Conservation (phyloP, 2,113 vertebrate genomes). For the Alces alces region DNA sequence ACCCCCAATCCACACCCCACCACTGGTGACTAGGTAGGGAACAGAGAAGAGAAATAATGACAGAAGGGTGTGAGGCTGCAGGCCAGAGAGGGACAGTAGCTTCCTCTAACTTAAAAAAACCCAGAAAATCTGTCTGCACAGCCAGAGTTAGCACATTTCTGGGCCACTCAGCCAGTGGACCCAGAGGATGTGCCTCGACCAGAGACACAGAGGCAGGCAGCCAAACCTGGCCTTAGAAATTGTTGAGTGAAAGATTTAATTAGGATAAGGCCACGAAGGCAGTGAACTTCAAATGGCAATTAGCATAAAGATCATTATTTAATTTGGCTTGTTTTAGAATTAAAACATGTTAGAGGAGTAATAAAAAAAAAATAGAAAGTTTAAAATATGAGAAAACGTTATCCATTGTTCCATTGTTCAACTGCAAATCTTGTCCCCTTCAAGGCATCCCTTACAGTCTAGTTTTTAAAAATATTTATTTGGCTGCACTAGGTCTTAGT, state of each 20-base stretch:
- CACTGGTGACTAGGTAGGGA: background rate
- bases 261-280: background rate
- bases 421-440: background rate
- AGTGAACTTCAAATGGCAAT: background rate
- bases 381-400: background rate
- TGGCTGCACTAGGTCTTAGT: background rate
- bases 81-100: background rate
- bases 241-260: background rate
- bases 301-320: background rate
- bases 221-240: background rate
- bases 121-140: background rate
- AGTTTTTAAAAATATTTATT: background rate
- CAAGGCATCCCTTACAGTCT: background rate
- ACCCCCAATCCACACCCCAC: background rate
- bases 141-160: background rate
- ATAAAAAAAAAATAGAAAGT: background rate
- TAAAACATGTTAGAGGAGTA: background rate
- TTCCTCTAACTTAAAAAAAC: background rate
- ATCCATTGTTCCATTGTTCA: background rate
- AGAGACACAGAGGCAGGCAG: background rate
- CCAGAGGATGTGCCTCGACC: background rate
- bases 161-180: background rate
- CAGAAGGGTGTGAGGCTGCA: background rate
- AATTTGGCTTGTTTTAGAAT: background rate
- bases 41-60: background rate